Evolutionary conservation across 2,113 vertebrate genomes (phyloP), one percentile per base, ranked within the genome.

Genomic region (Peromyscus polionotus): DNA sequence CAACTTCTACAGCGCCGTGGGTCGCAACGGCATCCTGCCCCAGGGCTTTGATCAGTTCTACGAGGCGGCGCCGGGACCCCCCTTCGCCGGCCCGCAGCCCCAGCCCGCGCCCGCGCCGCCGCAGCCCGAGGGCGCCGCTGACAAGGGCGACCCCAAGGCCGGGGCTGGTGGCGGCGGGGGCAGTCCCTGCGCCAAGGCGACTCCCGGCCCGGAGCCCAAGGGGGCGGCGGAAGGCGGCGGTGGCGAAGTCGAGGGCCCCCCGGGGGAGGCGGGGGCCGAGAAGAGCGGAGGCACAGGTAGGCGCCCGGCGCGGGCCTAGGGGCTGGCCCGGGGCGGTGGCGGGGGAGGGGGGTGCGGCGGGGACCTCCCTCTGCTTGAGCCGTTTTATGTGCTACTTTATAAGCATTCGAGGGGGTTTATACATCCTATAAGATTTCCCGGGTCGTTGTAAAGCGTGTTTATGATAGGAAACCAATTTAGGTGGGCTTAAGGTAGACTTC

Each of bases 41-140:
- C 99, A 99, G 98, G 99, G 99, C 96, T 99, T 99, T 98, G 99
- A 99, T 98, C 99, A 99, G 98, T 99, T 99, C 98, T 99, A 99
- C 97, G 99, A 99, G 98, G 98, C 98, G 17, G 98, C 98, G 26
- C 98, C 98, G 19, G 98, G 98, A 87, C 96, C 98, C 86, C 97
- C 98, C 36, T 98, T 98, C 98, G 97, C 98, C 95, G 97, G 97
- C 87, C 98, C 98, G 86, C 98, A 98, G 89, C 98, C 98, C 95
- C 96, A 97, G 59, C 98, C 98, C 88, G 98, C 97, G 75, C 98
- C 98, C 97, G 96, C 88, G 95, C 98, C 98, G 96, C 97, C 98
- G 92, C 98, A 99, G 92, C 90, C 98, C 98, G 96, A 98, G 87
- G 97, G 98, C 97, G 98, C 98, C 19, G 94, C 94, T 2, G 99